These are phyloP conservation scores for Fregetta grallaria DNA, from an alignment of 2,113 vertebrate species.

Conservation along the genomic window DNA sequence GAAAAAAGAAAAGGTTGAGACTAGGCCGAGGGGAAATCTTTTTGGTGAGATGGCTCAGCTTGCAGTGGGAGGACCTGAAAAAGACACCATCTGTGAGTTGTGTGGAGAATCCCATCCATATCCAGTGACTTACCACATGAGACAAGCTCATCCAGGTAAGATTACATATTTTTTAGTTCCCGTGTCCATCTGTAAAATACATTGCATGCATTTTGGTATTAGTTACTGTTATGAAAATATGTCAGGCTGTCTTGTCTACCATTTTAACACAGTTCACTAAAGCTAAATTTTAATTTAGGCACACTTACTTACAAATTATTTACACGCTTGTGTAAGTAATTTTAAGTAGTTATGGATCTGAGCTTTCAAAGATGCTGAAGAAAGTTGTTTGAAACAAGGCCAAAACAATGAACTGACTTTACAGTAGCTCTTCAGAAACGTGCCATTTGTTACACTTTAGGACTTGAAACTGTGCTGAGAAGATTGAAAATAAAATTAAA, in stretches of 20 bases:
- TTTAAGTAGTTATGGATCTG: background rate
- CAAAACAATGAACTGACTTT: background rate
- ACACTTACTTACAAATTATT: background rate
- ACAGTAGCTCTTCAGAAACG: background rate
- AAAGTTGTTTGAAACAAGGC: background rate
- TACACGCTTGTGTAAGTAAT: background rate
- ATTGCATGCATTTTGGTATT: background rate
- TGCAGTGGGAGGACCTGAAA: slow-evolving; percentile 95
- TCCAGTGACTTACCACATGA: slow-evolving; percentile 98
- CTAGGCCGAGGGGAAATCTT: slow-evolving; percentile 92
- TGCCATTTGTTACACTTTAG: background rate
- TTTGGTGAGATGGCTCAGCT: slow-evolving; percentile 99
- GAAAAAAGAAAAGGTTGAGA: slow-evolving; percentile 95
- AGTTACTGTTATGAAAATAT: background rate
- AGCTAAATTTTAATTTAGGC: background rate
- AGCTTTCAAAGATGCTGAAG: background rate
- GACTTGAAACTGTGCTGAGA: background rate
- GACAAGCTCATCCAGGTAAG: slow-evolving; percentile 96
- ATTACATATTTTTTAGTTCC: background rate
- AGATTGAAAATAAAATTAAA: background rate
- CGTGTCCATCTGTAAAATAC: fast-evolving
- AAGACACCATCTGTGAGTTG: slow-evolving; percentile 97
- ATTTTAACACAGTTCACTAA: background rate
- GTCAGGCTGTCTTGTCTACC: background rate
- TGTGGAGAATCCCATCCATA: slow-evolving; percentile 98